Evolutionary conservation across 2,113 vertebrate genomes (phyloP).

Genomic region (Accipiter cooperii): DNA sequence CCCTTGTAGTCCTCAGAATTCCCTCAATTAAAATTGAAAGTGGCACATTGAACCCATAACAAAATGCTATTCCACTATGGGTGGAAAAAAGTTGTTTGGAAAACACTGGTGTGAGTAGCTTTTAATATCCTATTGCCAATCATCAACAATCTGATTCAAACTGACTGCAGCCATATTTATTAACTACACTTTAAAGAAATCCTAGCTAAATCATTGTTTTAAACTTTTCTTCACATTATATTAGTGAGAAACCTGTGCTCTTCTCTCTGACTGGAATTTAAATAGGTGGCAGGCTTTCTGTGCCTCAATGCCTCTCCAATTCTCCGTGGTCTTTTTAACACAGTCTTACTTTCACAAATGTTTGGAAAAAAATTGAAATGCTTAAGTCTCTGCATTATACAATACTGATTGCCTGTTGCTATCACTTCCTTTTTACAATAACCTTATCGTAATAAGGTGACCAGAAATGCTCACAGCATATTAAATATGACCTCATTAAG

Average conservation of each 20-base stretch:
- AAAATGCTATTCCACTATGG: background rate
- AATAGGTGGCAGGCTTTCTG: background rate
- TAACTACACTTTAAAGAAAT: background rate
- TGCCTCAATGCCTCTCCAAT: background rate
- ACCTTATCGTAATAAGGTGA: background rate
- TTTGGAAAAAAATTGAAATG: rapidly evolving
- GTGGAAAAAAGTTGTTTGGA: background rate
- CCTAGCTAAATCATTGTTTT: background rate
- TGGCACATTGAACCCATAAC: background rate
- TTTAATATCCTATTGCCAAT: background rate
- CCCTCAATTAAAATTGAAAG: background rate
- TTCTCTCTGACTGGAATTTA: background rate
- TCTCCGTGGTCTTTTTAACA: background rate
- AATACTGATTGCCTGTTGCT: background rate
- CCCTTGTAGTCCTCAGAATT: background rate
- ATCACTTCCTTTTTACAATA: background rate
- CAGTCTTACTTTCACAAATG: background rate
- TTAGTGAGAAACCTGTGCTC: background rate
- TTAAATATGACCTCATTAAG: background rate
- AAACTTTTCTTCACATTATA: background rate
- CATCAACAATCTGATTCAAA: background rate
- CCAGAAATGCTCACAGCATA: background rate
- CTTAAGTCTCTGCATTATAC: background rate
- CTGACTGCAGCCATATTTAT: background rate
- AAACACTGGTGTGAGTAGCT: background rate